Evolutionary conservation across 2,888 invertebrate species (phyloP), one percentile per base, ranked within the genome.

Genomic region (Lacanobia wlatinum): DNA sequence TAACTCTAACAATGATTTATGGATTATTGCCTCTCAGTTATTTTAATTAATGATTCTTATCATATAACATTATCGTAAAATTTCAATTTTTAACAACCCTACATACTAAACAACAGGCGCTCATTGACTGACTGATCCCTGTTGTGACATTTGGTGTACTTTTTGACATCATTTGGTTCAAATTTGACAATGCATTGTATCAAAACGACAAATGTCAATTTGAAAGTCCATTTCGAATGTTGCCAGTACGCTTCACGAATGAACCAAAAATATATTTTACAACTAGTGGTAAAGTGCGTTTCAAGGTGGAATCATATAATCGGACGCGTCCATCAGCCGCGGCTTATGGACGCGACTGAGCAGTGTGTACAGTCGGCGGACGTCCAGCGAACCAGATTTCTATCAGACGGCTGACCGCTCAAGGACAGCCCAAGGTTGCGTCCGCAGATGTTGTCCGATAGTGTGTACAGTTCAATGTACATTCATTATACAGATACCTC

Each of bases 11-110:
- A 73, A 70, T 63, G 21, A 69, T 55, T 61, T 64, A 67, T n/a
- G 64, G 55, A 58, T 46, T 56, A 67, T 70, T 60, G 56, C 59
- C 18, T 46, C 14, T 50, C 59, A 38, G 48, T 55, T 56, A 63
- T 62, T 75, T 71, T 70, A 78, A 82, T 78, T 82, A 48, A 67
- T 59, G 56, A 73, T 68, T 78, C 60, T 62, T 78, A 83, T 50
- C 50, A 12, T 55, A 16, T 4, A 80, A 43, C 53, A 72, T 61
- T 70, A 67, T 50, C 68, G 66, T 76, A 79, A 68, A 70, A 63
- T 50, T 60, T 40, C 0, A 83, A 68, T 60, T 69, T 48, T 23
- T 53, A 74, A 81, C 82, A 71, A 66, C 53, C 56, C 60, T 82
- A 73, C 79, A 67, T 73, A 63, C 60, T 56, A 66, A 67, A 55